Conservation (phyloP, 1,140 invertebrate species). For the Helicoverpa armigera region DNA sequence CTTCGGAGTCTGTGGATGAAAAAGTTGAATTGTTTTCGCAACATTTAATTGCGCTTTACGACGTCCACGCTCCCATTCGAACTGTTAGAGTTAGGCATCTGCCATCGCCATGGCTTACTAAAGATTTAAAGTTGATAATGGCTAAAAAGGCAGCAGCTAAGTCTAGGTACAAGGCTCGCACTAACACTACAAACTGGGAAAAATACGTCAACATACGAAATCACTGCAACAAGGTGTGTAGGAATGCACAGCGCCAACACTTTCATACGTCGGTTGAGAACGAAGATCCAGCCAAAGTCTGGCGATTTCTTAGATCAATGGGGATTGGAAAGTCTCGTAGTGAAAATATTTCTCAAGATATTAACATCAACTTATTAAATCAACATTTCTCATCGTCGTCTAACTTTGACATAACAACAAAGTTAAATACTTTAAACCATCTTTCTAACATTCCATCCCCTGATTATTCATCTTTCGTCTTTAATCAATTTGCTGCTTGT, state of each 20-base stretch:
- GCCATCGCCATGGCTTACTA: not conserved
- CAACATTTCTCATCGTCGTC: not conserved
- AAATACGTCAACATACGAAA: not conserved
- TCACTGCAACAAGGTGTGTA: slow-evolving; percentile 4
- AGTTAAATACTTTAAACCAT: no score
- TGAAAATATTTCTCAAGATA: no score
- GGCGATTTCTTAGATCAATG: no score
- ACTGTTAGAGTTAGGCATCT: not conserved
- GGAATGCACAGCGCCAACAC: not conserved
- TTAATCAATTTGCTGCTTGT: not conserved
- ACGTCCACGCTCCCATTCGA: not conserved
- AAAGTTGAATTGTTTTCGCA: not conserved
- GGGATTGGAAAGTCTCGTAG: no score
- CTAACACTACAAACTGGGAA: not conserved
- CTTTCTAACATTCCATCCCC: no score
- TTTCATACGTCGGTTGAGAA: not conserved
- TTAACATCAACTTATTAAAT: not conserved
- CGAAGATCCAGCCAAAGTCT: no score
- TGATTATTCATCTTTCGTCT: no score
- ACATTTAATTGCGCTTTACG: not conserved
- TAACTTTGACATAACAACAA: no score
- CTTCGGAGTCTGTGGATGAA: not conserved
- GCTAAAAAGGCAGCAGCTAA: not conserved
- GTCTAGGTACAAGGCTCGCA: not conserved
- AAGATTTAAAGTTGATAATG: not conserved